These are phyloP conservation scores for Pilophorus perplexus DNA, from an alignment of 2,888 invertebrate genomes.

Conservation along the genomic window DNA sequence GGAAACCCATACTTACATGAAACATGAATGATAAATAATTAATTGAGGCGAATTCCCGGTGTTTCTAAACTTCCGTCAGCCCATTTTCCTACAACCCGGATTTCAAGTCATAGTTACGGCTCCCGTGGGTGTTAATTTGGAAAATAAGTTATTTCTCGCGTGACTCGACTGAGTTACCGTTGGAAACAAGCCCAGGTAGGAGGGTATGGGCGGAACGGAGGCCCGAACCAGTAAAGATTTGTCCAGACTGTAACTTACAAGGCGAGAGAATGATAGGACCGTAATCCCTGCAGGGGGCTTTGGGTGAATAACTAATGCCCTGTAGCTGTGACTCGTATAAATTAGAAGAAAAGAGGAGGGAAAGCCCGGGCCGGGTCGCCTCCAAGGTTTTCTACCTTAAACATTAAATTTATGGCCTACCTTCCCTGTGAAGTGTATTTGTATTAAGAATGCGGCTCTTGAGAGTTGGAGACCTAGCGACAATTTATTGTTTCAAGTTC, in stretches of 20 bases:
- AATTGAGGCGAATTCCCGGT: too few species aligned
- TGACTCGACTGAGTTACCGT: too few species aligned
- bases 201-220: too few species aligned
- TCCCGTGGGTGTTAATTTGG: too few species aligned
- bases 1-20: too few species aligned
- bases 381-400: constrained; percentile 36
- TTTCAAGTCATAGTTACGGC: too few species aligned
- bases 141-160: too few species aligned
- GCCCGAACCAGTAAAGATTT: constrained; percentile 32
- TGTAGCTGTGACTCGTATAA: constrained; percentile 40
- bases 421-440: constrained; percentile 13
- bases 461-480: constrained; percentile 6
- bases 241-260: constrained; percentile 37
- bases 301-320: constrained; percentile 39
- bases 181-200: too few species aligned
- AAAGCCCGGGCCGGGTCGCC: constrained; percentile 1
- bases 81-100: too few species aligned
- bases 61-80: too few species aligned
- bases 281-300: constrained; percentile 37
- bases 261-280: constrained; percentile 33
- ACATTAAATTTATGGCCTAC: constrained; percentile 38
- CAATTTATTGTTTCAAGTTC: constrained; percentile 30
- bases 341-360: constrained; percentile 37
- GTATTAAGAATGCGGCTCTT: constrained; percentile 26
- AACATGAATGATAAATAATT: too few species aligned